Base-by-base conservation (phyloP, 35 echinoderm and acorn worm species). In the Patiria miniata region DNA sequence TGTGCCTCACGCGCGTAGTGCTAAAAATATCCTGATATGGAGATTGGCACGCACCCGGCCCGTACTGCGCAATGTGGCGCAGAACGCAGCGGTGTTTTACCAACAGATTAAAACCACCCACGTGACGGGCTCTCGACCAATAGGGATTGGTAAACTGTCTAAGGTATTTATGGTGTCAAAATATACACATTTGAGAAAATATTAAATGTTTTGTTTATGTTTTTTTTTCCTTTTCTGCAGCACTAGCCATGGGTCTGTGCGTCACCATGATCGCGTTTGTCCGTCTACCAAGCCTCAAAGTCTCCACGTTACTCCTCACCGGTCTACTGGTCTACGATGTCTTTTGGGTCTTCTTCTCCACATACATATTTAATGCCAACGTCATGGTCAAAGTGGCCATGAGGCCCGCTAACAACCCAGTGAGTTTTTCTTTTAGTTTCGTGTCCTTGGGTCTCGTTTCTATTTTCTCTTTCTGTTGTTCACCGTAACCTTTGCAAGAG, bases 261-360 rank as follows among this genome's bases (percentile, higher is more conserved):
- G 96, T 99, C 8, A 99, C 96, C 16, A 99, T 99, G 96, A 99
- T 99, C 92, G 96, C 96, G 52, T 99, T 99, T 77, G 96, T 99
- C 32, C 82, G 93, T 8, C 68, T 99, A 52, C 96, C 96, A 21
- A 99, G 96, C 73, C 61, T 99, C 21, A 99, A 99, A 53, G 93
- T 99, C 15, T 99, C 96, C 34, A 99, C 96, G 2, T 80, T 99
- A 36, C 90, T 99, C 7, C 86, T 99, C 18, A 99, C 93, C 51
- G 96, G 96, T 39, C 90, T 99, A 54, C 83, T 99, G 53, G 94
- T 99, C 78, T 99, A 99, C 55, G 96, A 99, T 84, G 96, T 99
- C 61, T 99, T 99, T 83, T 99, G 96, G 96, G 96, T 99, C 16
- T 99, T 99, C 84, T 99, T 99, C 79, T 99, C 96, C 57, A 99